Evolutionary conservation across 2,797 vertebrate genomes (phyloP).

Genomic region (Potorous gilbertii): DNA sequence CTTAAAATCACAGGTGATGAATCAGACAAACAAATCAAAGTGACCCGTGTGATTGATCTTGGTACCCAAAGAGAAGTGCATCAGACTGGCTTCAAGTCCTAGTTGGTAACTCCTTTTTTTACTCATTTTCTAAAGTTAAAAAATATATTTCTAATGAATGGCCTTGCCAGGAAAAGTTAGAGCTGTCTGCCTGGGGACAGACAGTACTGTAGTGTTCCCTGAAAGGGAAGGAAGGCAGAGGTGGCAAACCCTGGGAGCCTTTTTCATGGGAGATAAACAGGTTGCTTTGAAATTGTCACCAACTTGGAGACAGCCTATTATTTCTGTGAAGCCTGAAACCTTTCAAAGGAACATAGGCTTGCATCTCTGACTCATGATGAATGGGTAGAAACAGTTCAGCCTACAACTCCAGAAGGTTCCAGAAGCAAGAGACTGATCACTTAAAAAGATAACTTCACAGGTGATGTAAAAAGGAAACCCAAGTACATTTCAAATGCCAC

Average conservation of each 20-base stretch:
- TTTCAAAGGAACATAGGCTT: constrained; percentile 37
- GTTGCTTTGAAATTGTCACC: constrained; percentile 36
- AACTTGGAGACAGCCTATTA: constrained; percentile 5
- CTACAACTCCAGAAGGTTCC: not conserved
- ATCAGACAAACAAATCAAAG: not conserved
- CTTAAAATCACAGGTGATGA: not conserved
- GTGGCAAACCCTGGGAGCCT: not conserved
- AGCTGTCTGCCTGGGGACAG: constrained; percentile 26
- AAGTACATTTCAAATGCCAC: not conserved
- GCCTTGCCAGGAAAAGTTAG: not conserved
- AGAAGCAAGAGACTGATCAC: not conserved
- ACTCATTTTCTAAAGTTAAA: not conserved
- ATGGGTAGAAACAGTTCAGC: not conserved
- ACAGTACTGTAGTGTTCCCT: constrained; percentile 43
- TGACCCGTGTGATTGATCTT: not conserved
- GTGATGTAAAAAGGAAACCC: constrained; percentile 14
- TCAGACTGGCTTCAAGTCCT: not conserved
- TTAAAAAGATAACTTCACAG: constrained; percentile 2
- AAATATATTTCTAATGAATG: constrained; percentile 18
- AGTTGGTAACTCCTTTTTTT: constrained; percentile 27
- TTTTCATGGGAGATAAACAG: constrained; percentile 39
- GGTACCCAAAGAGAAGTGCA: not conserved
- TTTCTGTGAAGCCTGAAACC: constrained; percentile 30
- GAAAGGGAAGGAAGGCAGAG: constrained; percentile 32
- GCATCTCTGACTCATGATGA: not conserved